These are phyloP conservation scores for Euleptes europaea DNA, from an alignment of 2,113 vertebrate species.

Conservation along the genomic window DNA sequence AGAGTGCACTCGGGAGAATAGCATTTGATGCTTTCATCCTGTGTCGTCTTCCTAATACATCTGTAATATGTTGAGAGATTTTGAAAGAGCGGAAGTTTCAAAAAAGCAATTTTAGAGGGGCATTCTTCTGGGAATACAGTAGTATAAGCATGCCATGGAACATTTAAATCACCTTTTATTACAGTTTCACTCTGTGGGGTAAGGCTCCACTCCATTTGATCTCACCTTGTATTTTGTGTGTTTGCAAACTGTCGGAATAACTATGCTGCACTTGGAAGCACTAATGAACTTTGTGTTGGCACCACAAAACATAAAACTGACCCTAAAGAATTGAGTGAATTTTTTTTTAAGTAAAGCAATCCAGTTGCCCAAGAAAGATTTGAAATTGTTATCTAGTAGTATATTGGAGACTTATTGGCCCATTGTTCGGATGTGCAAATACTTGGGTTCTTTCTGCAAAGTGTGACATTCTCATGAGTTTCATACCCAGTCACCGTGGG, in stretches of 20 bases:
- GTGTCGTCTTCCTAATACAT: too few species aligned
- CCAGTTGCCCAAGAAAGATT: not conserved
- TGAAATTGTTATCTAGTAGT: slow-evolving; percentile 11
- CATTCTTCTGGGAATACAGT: too few species aligned
- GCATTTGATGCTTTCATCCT: too few species aligned
- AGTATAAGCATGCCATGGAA: too few species aligned
- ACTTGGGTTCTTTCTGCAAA: not conserved
- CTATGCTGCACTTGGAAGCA: not conserved
- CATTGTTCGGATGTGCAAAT: not conserved
- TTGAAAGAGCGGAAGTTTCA: too few species aligned
- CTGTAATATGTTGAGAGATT: too few species aligned
- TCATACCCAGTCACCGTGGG: not conserved
- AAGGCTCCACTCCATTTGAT: not conserved
- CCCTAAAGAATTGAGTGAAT: not conserved
- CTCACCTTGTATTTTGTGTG: not conserved
- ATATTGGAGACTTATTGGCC: not conserved
- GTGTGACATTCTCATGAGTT: not conserved
- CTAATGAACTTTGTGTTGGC: not conserved
- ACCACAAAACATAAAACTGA: not conserved
- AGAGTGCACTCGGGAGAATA: too few species aligned
- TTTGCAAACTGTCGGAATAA: not conserved
- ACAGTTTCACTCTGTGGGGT: too few species aligned
- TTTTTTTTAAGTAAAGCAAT: not conserved
- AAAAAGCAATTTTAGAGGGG: too few species aligned
- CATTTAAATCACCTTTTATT: too few species aligned